These are phyloP conservation scores for Neodiprion virginianus DNA, from an alignment of 1,140 invertebrate genomes.

Conservation along the genomic window DNA sequence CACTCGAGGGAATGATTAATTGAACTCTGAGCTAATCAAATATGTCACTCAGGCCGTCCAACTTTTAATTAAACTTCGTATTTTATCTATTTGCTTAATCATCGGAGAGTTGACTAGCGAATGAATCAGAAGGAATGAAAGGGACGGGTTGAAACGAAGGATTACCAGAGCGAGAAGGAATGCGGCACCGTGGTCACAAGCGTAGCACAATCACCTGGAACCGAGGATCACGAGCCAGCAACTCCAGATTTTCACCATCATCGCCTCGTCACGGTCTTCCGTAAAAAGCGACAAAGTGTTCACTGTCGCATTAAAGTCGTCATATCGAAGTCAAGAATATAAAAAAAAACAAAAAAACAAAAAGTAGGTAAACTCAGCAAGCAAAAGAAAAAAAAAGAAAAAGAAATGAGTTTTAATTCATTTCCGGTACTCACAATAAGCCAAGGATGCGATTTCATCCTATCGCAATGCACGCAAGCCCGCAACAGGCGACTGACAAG, in stretches of 20 bases:
- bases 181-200: not conserved
- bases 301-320: too few species aligned
- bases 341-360: too few species aligned
- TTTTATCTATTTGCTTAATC: constrained; percentile 65
- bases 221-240: not conserved
- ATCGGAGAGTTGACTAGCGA: constrained; percentile 54
- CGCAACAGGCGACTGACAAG: too few species aligned
- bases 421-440: too few species aligned
- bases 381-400: too few species aligned
- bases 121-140: constrained; percentile 30
- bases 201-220: not conserved
- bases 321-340: too few species aligned
- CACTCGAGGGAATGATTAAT: constrained; percentile 57
- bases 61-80: constrained; percentile 63
- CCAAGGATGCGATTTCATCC: too few species aligned
- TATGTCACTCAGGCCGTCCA: constrained; percentile 61
- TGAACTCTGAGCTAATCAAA: constrained; percentile 64
- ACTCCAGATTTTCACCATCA: not conserved
- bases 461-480: too few species aligned
- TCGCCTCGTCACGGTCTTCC: too few species aligned
- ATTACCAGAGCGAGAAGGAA: constrained; percentile 26
- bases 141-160: constrained; percentile 40
- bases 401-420: too few species aligned
- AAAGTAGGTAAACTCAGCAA: too few species aligned
- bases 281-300: too few species aligned